A percentile compares a stretch with the other conserved stretches of the same genome.
These are phyloP conservation scores for Galleria mellonella DNA, from an alignment of 1,140 invertebrate genomes.

Conservation along the genomic window DNA sequence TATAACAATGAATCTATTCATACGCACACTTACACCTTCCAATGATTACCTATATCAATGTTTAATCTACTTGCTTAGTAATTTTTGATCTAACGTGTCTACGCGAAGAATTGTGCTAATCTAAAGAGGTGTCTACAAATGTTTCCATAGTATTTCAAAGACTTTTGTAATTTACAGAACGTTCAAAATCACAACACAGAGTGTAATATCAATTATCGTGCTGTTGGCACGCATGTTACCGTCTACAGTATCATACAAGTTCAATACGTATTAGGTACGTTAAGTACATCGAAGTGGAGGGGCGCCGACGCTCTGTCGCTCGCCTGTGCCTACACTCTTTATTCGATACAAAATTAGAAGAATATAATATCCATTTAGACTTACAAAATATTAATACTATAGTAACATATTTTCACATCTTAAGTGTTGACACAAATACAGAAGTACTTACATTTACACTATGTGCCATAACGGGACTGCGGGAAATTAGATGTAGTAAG, in stretches of 20 bases:
- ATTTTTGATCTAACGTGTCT: conserved; percentile 62
- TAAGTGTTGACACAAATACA: conserved; percentile 59
- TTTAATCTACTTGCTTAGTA: conserved; percentile 65
- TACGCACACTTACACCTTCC: conserved; percentile 55
- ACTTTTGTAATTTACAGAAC: conserved; percentile 71
- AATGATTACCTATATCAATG: conserved; percentile 51
- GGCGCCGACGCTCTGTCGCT: conserved; percentile 5
- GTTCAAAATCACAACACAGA: conserved; percentile 74
- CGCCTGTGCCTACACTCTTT: conserved; percentile 11
- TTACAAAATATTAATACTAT: conserved; percentile 66
- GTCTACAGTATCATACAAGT: conserved; percentile 56
- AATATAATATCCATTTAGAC: conserved; percentile 71
- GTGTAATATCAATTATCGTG: conserved; percentile 72
- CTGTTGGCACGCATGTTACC: conserved; percentile 54
- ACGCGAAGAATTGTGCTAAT: conserved; percentile 73
- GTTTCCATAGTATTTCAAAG: conserved; percentile 64
- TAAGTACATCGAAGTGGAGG: conserved; percentile 12
- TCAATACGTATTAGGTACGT: conserved; percentile 49
- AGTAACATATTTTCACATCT: conserved; percentile 41
- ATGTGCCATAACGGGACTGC: conserved; percentile 21
- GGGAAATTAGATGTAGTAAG: conserved; percentile 1
- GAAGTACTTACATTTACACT: conserved; percentile 46
- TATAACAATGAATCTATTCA: conserved; percentile 62
- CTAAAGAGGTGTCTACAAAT: conserved; percentile 69
- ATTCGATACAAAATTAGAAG: conserved; percentile 71